phyloP scores from a whole-genome alignment of 2,888 invertebrate species.

The Drosophila pullipes region DNA sequence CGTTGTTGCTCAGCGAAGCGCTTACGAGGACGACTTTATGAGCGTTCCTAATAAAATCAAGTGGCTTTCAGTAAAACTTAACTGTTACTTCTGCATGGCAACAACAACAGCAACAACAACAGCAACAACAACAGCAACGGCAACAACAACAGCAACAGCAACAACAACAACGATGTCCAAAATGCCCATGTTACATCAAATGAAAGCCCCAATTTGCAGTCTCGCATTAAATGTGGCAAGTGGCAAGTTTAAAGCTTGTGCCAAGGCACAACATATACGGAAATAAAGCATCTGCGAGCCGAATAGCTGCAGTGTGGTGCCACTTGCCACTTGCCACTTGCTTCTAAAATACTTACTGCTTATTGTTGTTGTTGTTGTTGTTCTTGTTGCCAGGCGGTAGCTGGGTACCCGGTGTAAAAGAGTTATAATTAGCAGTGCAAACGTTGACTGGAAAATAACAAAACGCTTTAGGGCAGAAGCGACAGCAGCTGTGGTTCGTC shows the following conservation, averaged over 20 bases:
- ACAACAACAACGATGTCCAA: slow-evolving; percentile 39
- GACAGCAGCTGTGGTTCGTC: slow-evolving; percentile 32
- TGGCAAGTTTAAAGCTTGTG: slow-evolving; percentile 54
- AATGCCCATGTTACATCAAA: slow-evolving; percentile 65
- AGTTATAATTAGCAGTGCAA: slow-evolving; percentile 61
- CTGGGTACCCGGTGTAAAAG: slow-evolving; percentile 31
- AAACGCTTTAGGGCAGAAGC: slow-evolving; percentile 22
- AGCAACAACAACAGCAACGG: slow-evolving; percentile 16
- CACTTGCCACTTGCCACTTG: slow-evolving; percentile 19
- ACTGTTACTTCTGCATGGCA: slow-evolving; percentile 57
- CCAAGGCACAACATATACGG: slow-evolving; percentile 13
- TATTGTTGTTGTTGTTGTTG: slow-evolving; percentile 19
- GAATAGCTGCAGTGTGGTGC: not conserved
- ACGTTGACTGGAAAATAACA: slow-evolving; percentile 38
- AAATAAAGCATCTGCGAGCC: slow-evolving; percentile 34
- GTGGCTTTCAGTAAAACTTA: slow-evolving; percentile 75
- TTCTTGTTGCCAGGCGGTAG: slow-evolving; percentile 3
- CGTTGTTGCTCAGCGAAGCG: slow-evolving; percentile 42
- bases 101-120: slow-evolving; percentile 13
- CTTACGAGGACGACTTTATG: slow-evolving; percentile 65
- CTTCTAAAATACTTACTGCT: slow-evolving; percentile 36
- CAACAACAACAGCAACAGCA: slow-evolving; percentile 17
- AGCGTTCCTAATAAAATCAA: slow-evolving; percentile 76
- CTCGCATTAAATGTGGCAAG: slow-evolving; percentile 45
- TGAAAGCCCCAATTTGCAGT: slow-evolving; percentile 64